Evolutionary conservation across 2,888 invertebrate genomes (phyloP).

Genomic region (Hirtodrosophila confusa): DNA sequence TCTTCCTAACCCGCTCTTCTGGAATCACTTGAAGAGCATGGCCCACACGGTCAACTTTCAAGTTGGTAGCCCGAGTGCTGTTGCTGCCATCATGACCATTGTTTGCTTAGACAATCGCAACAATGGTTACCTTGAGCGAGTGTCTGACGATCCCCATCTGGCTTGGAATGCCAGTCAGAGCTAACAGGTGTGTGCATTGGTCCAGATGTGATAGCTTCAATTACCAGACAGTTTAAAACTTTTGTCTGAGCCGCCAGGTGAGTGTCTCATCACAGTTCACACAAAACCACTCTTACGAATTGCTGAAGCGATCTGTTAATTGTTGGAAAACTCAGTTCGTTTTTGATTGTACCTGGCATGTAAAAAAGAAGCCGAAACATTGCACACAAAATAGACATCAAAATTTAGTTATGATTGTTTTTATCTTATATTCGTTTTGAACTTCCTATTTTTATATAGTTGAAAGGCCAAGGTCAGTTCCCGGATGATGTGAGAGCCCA

Average conservation of each 20-base stretch:
- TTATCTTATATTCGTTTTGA: no score
- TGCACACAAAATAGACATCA: no score
- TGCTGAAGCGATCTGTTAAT: slow-evolving; percentile 3
- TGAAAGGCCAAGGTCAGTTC: no score
- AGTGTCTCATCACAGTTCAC: slow-evolving; percentile 4
- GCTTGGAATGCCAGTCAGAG: slow-evolving; percentile 40
- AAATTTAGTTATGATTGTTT: no score
- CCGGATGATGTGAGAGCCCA: no score
- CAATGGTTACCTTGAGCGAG: slow-evolving; percentile 14
- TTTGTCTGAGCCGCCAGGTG: slow-evolving; percentile 21
- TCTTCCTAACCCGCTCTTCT: no score
- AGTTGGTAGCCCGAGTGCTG: slow-evolving; percentile 21
- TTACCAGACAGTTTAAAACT: slow-evolving; percentile 45
- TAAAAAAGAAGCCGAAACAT: no score
- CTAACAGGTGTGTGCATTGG: slow-evolving; percentile 14
- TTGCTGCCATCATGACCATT: slow-evolving; percentile 35
- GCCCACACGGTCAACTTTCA: slow-evolving; percentile 13
- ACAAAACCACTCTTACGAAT: slow-evolving; percentile 8
- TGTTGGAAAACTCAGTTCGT: background rate
- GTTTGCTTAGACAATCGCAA: slow-evolving; percentile 54
- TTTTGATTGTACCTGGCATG: no score
- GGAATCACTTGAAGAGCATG: background rate
- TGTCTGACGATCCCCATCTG: slow-evolving; percentile 8
- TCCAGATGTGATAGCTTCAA: slow-evolving; percentile 32
- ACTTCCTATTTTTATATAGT: no score